Evolutionary conservation across 2,113 vertebrate species (phyloP), one percentile per base, ranked within the genome.

Genomic region (Odontesthes bonariensis): DNA sequence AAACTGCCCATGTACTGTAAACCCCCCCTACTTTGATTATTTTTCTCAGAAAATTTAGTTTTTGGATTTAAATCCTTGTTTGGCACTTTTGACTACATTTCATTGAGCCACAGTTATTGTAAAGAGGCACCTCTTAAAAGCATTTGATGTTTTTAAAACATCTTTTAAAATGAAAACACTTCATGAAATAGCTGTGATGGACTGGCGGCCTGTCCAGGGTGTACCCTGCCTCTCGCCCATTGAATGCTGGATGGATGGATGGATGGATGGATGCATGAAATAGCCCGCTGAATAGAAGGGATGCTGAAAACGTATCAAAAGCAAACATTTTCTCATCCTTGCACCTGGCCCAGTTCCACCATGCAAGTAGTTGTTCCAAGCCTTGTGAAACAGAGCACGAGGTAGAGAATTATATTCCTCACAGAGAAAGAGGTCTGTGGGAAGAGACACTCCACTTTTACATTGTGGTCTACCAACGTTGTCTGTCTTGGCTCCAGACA

Each of bases 401-500:
- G 14, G 20, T 60, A 76, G 76, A 75, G 70, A 83, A 49, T 2
- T 57, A 77, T 64, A 72, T 69, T 64, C 79, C 69, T 61, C 75
- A 79, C 16, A 6, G 73, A 81, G 67, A 70, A 51, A 51, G 74
- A 76, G 81, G 46, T 60, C 75, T 86, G 77, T 77, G 76, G 75
- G 73, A 58, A 65, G 68, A 84, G 77, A 86, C 35, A 35, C 82
- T 83, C 75, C 82, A 79, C 77, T 89, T 90, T 89, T 89, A 88
- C 86, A 83, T 79, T 82, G 81, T 16, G 85, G 87, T 84, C 76
- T 55, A 55, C 85, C 82, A 65, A 22, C 49, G 22, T 79, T 88
- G 83, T 88, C 84, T 88, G 77, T 82, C 80, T 86, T 87, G 83
- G 87, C 86, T 86, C 87, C 80, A 89, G 88, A 90, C 89, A 86